Base-by-base conservation (phyloP, 92 coral and sea anemone species). In the Diadumene lineata region DNA sequence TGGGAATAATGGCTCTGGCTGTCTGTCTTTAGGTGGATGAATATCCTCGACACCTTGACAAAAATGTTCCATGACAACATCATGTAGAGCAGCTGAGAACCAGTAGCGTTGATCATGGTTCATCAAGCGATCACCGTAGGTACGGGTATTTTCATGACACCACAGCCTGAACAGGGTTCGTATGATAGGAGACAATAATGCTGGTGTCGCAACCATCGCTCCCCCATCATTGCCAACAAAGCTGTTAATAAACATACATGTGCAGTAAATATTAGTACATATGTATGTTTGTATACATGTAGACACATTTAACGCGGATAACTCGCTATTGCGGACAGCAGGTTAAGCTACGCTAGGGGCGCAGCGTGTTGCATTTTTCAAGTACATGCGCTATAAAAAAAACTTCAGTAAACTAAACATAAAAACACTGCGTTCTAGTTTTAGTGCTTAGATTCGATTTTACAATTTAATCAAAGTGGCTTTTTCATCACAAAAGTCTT, bases 71-170 rank as follows among this genome's bases (percentile, higher is more conserved):
- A 86, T 82, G 6, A 90, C 99, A 11, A 75, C 70, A 62, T 89
- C 94, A 53, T 87, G 88, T 1, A 96, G 80, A 18, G 84, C 72
- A 23, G 96, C 78, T 1, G 97, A 89, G 77, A 96, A 96, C 97
- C 96, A 92, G 62, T 79, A 83, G 50, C 90, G 79, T 53, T 91
- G 97, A 27, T 89, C 87, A 70, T 96, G 96, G 53, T 87, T 86
- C 23, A 96, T 50, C 69, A 96, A 75, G 28, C 99, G 93, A 82
- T 96, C 99, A 55, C 89, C 74, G 48, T 86, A 92, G 17, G 86
- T 87, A 21, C 99, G 88, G 9, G 97, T 82, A 72, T 85, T 86
- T 50, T 96, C 99, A 48, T 96, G 99, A 56, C 99, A 92, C 99
- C 99, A 96, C 69, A 96, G 75, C 57, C 99, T 93, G 24, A 96